Percentiles rank a stretch among this genome's conserved stretches.
Conservation (phyloP, 2,888 invertebrate genomes). For the Gryllus longicercus region DNA sequence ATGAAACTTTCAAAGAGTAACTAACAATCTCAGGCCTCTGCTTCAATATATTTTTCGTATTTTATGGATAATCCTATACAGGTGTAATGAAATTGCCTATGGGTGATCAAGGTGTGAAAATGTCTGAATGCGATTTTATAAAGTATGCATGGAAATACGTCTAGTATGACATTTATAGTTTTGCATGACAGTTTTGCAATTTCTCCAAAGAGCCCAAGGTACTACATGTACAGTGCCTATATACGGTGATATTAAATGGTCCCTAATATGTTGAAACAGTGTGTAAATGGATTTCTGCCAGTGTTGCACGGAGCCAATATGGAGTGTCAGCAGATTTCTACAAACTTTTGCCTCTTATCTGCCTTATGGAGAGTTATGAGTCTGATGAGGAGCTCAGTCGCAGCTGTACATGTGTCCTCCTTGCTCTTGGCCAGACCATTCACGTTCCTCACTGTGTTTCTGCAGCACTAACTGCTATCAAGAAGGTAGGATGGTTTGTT, state of each 20-base stretch:
- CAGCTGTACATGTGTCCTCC: constrained; percentile 63
- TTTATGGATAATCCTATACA: no score
- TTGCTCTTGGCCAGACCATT: constrained; percentile 63
- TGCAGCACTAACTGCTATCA: constrained; percentile 56
- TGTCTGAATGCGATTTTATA: no score
- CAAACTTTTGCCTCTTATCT: constrained; percentile 60
- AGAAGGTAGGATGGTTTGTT: constrained; percentile 46
- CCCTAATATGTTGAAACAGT: constrained; percentile 40
- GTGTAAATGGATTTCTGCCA: constrained; percentile 50
- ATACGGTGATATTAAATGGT: constrained; percentile 27
- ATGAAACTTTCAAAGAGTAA: no score
- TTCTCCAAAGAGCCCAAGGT: no score
- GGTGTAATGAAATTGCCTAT: no score
- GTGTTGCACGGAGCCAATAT: constrained; percentile 45
- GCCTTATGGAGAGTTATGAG: constrained; percentile 72
- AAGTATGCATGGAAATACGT: no score
- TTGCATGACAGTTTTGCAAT: no score
- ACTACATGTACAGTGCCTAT: constrained; percentile 12
- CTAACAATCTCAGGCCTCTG: no score
- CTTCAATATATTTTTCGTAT: no score
- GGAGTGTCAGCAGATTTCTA: constrained; percentile 57
- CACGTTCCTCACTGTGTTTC: constrained; percentile 59
- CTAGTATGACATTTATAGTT: no score
- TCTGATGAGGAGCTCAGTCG: constrained; percentile 71
- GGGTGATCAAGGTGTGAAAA: no score